Evolutionary conservation across 1,140 invertebrate genomes (phyloP).

Genomic region (Archivesica marissinica): DNA sequence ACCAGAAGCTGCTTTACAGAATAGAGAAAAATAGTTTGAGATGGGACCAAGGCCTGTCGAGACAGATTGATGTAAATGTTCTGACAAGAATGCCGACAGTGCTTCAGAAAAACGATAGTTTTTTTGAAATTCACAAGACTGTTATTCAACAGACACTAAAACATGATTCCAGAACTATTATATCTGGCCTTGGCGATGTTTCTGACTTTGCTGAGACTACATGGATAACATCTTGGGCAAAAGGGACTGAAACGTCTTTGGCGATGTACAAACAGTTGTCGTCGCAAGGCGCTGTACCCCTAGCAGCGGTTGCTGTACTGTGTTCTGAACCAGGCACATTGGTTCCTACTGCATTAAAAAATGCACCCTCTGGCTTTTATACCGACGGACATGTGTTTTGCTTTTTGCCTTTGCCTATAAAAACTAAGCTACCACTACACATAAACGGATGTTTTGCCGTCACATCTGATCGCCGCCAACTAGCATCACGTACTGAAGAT

Average conservation of each 20-base stretch:
- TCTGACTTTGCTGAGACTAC: constrained; percentile 23
- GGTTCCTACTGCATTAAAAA: not conserved
- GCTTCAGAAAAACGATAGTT: constrained; percentile 72
- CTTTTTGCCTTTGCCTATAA: constrained; percentile 73
- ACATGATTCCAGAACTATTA: constrained; percentile 37
- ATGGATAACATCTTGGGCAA: constrained; percentile 1
- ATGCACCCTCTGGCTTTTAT: not conserved
- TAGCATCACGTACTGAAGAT: constrained; percentile 59
- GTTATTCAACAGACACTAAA: constrained; percentile 63
- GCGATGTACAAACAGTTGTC: not conserved
- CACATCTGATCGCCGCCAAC: constrained; percentile 65
- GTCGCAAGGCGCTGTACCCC: constrained; percentile 30
- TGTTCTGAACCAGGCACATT: not conserved
- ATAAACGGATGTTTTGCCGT: constrained; percentile 75
- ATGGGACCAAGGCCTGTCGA: constrained; percentile 65
- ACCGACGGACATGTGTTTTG: constrained; percentile 68
- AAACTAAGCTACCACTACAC: constrained; percentile 69
- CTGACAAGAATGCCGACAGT: constrained; percentile 59
- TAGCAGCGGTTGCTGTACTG: constrained; percentile 37
- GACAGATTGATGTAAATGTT: constrained; percentile 65
- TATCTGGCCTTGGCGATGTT: not conserved
- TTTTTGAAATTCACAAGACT: constrained; percentile 69
- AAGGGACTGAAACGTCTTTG: not conserved
- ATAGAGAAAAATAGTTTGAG: not conserved
- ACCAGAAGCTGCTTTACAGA: constrained; percentile 16